Evolutionary conservation across 2,888 invertebrate species (phyloP).

Genomic region (Drosophila dives): DNA sequence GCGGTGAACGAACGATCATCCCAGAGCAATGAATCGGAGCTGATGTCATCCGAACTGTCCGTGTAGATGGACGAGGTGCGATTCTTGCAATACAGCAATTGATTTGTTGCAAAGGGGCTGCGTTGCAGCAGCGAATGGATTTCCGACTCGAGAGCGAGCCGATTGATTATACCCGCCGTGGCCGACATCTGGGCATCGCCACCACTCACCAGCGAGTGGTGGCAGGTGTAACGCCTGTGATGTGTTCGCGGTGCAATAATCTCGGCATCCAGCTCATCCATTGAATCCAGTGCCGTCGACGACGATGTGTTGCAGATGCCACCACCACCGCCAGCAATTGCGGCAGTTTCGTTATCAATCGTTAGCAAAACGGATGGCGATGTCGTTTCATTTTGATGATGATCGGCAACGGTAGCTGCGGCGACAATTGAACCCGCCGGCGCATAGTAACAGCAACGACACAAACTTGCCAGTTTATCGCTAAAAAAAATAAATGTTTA

Average conservation of each 20-base stretch:
- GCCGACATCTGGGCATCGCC: constrained; percentile 82
- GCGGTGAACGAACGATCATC: constrained; percentile 88
- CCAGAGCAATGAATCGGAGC: constrained; percentile 90
- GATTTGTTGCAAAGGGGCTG: constrained; percentile 85
- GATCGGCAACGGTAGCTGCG: constrained; percentile 53
- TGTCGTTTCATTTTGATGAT: constrained; percentile 81
- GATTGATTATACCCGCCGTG: constrained; percentile 85
- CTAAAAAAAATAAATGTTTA: constrained; percentile 48
- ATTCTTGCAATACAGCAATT: constrained; percentile 87
- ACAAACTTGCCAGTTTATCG: constrained; percentile 83
- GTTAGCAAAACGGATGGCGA: constrained; percentile 85
- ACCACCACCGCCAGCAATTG: constrained; percentile 43
- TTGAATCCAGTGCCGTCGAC: constrained; percentile 86
- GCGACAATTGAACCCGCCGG: constrained; percentile 67
- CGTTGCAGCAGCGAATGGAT: constrained; percentile 85
- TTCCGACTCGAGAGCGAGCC: constrained; percentile 85
- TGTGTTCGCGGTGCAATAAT: constrained; percentile 76
- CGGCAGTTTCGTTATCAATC: constrained; percentile 86
- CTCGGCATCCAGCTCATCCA: constrained; percentile 86
- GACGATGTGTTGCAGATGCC: constrained; percentile 63
- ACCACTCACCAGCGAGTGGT: constrained; percentile 83
- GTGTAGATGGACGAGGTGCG: constrained; percentile 93
- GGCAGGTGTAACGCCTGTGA: constrained; percentile 82
- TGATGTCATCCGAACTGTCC: constrained; percentile 94
- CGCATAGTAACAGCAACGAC: constrained; percentile 83